phyloP scores from a whole-genome alignment of 92 coral and sea anemone genomes.

The Montipora capitata region DNA sequence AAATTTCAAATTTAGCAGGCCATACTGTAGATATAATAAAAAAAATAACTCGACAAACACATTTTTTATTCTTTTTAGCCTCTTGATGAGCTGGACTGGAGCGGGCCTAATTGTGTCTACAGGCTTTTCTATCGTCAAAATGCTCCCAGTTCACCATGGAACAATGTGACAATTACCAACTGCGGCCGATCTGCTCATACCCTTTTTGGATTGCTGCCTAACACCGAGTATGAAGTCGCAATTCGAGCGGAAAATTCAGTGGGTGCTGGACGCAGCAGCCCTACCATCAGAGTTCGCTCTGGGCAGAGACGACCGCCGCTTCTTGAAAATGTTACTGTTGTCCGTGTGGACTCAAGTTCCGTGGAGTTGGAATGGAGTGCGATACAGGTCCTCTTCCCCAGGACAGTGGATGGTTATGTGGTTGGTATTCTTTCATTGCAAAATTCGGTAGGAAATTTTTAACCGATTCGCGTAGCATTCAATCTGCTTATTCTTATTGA shows the following conservation, averaged over 20 bases:
- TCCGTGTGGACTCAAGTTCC: slow-evolving; percentile 30
- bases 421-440: slow-evolving; percentile 24
- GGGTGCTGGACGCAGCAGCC: slow-evolving; percentile 68
- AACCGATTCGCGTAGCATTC: no score
- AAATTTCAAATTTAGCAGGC: no score
- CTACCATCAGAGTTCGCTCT: slow-evolving; percentile 40
- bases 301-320: slow-evolving; percentile 51
- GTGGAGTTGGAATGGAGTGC: slow-evolving; percentile 48
- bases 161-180: background rate
- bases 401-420: slow-evolving; percentile 65
- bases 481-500: no score
- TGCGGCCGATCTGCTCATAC: background rate
- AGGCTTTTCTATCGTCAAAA: slow-evolving; percentile 45
- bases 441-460: no score
- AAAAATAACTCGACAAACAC: background rate
- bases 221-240: slow-evolving; percentile 41
- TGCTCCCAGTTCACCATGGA: slow-evolving; percentile 1
- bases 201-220: background rate
- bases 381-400: background rate
- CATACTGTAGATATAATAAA: no score
- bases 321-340: slow-evolving; percentile 14
- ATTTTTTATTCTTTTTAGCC: slow-evolving; percentile 26
- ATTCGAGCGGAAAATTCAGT: slow-evolving; percentile 26
- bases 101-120: slow-evolving; percentile 38
- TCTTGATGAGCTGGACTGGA: slow-evolving; percentile 60